A percentile compares a stretch with the other conserved stretches of the same genome.
Conservation (phyloP, 2,113 vertebrate genomes). For the Callionymus lyra region DNA sequence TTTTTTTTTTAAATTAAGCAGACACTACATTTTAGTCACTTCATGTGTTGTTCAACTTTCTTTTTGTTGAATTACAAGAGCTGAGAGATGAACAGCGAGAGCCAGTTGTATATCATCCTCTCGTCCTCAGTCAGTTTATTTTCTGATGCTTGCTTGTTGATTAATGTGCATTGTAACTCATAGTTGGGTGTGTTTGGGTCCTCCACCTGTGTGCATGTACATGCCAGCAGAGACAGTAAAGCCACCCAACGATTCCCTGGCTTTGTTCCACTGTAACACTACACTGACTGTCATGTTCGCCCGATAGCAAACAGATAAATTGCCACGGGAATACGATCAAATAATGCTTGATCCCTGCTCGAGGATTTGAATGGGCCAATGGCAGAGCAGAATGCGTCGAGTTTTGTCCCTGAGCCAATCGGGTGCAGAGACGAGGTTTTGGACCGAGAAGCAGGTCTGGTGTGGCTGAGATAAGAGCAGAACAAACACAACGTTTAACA, state of each 20-base stretch:
- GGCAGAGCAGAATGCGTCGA: conserved; percentile 28
- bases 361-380: conserved; percentile 53
- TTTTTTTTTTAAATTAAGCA: too few relatives aligned
- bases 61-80: too few relatives aligned
- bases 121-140: too few relatives aligned
- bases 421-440: conserved; percentile 50
- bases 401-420: conserved; percentile 53
- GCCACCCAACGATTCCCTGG: conserved; percentile 1
- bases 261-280: conserved; percentile 13
- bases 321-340: conserved; percentile 36
- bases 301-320: conserved; percentile 37
- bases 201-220: conserved; percentile 24
- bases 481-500: conserved; percentile 56
- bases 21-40: too few relatives aligned
- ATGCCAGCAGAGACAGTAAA: conserved; percentile 15
- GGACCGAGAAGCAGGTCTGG: conserved; percentile 56
- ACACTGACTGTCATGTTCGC: conserved; percentile 22
- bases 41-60: too few relatives aligned
- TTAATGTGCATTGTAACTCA: too few relatives aligned
- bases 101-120: too few relatives aligned
- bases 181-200: conserved; percentile 14
- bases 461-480: conserved; percentile 61
- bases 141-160: too few relatives aligned
- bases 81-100: too few relatives aligned
- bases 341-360: conserved; percentile 29